phyloP scores from a whole-genome alignment of 2,797 vertebrate species.

The Cossypha caffra region DNA sequence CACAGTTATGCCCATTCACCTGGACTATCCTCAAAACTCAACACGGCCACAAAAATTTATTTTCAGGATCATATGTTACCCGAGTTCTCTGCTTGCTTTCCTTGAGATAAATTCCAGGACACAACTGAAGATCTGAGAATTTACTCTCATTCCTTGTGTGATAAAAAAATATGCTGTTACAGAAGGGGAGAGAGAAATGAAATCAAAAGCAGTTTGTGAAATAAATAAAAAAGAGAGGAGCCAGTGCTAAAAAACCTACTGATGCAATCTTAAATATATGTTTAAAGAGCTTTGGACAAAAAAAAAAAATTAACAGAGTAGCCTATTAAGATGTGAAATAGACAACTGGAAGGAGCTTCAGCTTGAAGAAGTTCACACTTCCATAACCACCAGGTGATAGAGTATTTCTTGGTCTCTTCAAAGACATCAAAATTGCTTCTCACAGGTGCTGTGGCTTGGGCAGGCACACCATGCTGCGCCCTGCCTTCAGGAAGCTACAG shows the following conservation, averaged over 20 bases:
- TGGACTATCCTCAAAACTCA: neutral
- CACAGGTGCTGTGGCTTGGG: neutral
- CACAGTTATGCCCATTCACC: rapidly evolving
- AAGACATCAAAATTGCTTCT: neutral
- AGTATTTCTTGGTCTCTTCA: neutral
- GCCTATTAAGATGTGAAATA: neutral
- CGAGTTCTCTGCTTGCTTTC: neutral
- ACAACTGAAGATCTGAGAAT: neutral
- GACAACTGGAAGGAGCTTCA: neutral
- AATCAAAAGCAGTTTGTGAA: neutral
- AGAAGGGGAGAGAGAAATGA: neutral
- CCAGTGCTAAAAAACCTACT: neutral
- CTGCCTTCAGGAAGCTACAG: neutral
- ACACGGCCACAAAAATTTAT: rapidly evolving
- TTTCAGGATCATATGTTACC: neutral
- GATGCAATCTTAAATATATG: neutral
- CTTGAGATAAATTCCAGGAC: neutral
- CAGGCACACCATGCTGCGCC: neutral
- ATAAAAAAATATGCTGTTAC: neutral
- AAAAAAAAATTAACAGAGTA: rapidly evolving
- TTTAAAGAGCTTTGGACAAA: neutral
- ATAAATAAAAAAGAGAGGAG: neutral
- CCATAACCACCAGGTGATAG: rapidly evolving
- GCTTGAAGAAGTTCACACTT: neutral
- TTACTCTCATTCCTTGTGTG: neutral